Base-by-base conservation (phyloP, 1,140 invertebrate species). In the Pemphigus obesinymphae region DNA sequence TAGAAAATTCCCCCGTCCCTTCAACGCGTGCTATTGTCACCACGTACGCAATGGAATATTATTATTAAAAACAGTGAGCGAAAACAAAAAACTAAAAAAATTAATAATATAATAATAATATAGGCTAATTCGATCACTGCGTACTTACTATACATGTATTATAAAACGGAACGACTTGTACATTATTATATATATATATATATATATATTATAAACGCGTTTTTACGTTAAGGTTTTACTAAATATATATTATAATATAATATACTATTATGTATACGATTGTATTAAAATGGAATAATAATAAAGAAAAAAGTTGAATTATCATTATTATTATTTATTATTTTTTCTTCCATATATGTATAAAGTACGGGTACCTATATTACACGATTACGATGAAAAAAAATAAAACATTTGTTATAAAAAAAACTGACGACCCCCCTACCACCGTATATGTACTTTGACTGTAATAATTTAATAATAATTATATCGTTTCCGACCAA, bases 391-490 rank as follows among this genome's bases (percentile, higher is more conserved):
- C 43, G 43, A 40, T 40, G 10, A 40, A 40, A 40, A 40, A 10
- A 5, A 40, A 40, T 10, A 4, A 10, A 10, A 40, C 4, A 45
- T 1, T 11, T 45, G 43, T 6, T 6, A 45, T 45, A 2, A 20
- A 20, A 50, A 50, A 3, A 20, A 50, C 15, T 13, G 2, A n/a
- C n/a, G n/a, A n/a, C 45, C 45, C 45, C 45, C 45, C 45, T 48
- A 11, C 45, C 13, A 48, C 45, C 45, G 45, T 15, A 15, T 2
- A 15, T 48, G 8, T 2, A 11, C 13, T 48, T 15, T 13, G 58
- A 66, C 29, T 53, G n/a, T n/a, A 23, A 40, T 78, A 78, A 78
- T 78, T 78, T 37, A 78, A 78, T 78, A 78, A 78, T 78, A 61
- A 78, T 78, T 58, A 58, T 45, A 70, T 26, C n/a, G 50, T 78